Percentiles rank a stretch among this genome's conserved stretches.
phyloP scores from a whole-genome alignment of 2,888 invertebrate species.

The Drosophila pseudotakahashii region DNA sequence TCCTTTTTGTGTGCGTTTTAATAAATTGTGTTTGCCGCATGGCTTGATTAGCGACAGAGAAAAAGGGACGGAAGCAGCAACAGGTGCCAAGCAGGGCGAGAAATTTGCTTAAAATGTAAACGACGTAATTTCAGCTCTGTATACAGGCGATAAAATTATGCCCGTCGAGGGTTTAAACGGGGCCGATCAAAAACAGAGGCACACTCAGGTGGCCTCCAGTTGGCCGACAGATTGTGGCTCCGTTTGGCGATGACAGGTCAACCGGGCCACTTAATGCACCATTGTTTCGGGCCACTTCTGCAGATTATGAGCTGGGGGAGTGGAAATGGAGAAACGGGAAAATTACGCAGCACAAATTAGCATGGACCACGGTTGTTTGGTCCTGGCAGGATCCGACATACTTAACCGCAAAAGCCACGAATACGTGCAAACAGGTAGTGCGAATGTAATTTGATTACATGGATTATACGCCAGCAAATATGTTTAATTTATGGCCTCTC shows the following conservation, averaged over 20 bases:
- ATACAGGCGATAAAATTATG: constrained; percentile 29
- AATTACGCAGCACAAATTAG: constrained; percentile 67
- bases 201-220: constrained; percentile 41
- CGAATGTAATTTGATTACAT: constrained; percentile 41
- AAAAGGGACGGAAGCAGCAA: constrained; percentile 44
- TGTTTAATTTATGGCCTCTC: constrained; percentile 35
- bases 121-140: constrained; percentile 1
- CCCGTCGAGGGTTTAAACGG: constrained; percentile 10
- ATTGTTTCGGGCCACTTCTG: constrained; percentile 24
- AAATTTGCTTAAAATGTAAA: constrained; percentile 14
- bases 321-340: constrained; percentile 3
- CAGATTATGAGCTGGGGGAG: constrained; percentile 9
- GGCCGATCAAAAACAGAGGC: constrained; percentile 44
- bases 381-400: constrained; percentile 14
- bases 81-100: constrained; percentile 49
- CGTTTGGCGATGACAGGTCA: constrained; percentile 56
- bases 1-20: constrained; percentile 50
- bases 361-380: constrained; percentile 22
- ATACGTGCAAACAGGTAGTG: constrained; percentile 17
- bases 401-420: constrained; percentile 5
- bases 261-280: constrained; percentile 58
- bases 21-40: constrained; percentile 61
- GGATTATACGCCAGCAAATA: constrained; percentile 44
- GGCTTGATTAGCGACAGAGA: constrained; percentile 55
- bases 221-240: constrained; percentile 38